These are phyloP conservation scores for Temnothorax nylanderi DNA, from an alignment of 1,140 invertebrate species.

Conservation along the genomic window DNA sequence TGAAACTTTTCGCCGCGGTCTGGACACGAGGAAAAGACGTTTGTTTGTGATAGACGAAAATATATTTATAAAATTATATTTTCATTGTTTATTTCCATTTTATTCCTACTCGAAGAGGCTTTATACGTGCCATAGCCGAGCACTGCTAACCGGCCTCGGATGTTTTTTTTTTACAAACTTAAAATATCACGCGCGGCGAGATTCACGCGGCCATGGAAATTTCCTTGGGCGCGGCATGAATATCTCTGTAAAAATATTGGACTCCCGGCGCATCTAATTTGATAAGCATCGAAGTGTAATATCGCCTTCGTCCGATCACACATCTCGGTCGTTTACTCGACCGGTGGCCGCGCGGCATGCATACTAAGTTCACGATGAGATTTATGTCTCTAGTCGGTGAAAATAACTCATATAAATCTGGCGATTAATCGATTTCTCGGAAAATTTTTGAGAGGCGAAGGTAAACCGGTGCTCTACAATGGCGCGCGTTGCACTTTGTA, in stretches of 20 bases:
- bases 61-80: not conserved
- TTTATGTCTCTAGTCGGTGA: constrained; percentile 55
- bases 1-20: not conserved
- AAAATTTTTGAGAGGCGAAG: constrained; percentile 53
- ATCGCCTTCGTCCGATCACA: constrained; percentile 66
- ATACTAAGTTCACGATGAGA: constrained; percentile 70
- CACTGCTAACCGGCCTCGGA: not conserved
- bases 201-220: constrained; percentile 9
- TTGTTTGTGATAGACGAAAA: not conserved
- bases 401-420: constrained; percentile 38
- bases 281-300: constrained; percentile 69
- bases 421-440: constrained; percentile 65
- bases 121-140: not conserved
- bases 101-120: no score
- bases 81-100: not conserved
- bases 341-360: constrained; percentile 56
- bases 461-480: constrained; percentile 3
- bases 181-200: not conserved
- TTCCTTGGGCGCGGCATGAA: not conserved
- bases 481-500: not conserved
- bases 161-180: not conserved
- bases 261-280: constrained; percentile 31
- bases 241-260: constrained; percentile 3
- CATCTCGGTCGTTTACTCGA: constrained; percentile 65
- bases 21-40: not conserved